Percentiles rank a stretch among this genome's conserved stretches.
phyloP scores from a whole-genome alignment of 2,888 invertebrate genomes.

The Tetramorium bicarinatum region DNA sequence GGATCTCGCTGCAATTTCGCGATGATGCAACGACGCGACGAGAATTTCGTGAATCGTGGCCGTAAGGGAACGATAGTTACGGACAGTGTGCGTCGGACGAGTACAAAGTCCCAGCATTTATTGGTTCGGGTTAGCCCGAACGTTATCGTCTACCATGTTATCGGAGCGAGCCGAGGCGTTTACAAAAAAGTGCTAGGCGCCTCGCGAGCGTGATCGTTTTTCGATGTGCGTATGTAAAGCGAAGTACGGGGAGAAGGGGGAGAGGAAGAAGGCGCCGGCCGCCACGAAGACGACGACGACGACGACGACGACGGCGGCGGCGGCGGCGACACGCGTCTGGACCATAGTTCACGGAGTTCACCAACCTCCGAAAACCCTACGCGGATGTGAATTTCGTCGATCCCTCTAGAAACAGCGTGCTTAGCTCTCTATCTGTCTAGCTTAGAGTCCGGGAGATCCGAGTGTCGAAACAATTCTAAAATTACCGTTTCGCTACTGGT shows the following conservation, averaged over 20 bases:
- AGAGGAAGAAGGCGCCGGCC: not conserved
- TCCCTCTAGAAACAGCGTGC: not conserved
- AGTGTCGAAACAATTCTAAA: not conserved
- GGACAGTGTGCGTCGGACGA: constrained; percentile 72
- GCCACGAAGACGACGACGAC: not conserved
- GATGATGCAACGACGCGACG: constrained; percentile 46
- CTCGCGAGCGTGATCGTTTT: constrained; percentile 60
- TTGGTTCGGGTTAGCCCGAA: constrained; percentile 75
- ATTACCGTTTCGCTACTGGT: not conserved
- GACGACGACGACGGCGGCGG: not conserved
- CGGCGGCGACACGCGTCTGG: not conserved
- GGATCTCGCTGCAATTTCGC: too few relatives aligned
- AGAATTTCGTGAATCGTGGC: constrained; percentile 40
- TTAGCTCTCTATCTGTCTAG: not conserved
- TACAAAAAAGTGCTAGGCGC: constrained; percentile 69
- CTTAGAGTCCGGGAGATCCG: not conserved
- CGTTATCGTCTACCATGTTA: constrained; percentile 76
- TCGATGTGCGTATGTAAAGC: constrained; percentile 25
- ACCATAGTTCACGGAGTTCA: constrained; percentile 5
- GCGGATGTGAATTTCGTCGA: not conserved
- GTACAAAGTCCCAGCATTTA: constrained; percentile 82
- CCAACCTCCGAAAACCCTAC: constrained; percentile 12
- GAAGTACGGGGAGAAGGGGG: not conserved
- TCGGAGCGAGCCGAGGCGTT: constrained; percentile 61
- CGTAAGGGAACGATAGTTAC: constrained; percentile 56